A percentile compares a stretch with the other conserved stretches of the same genome.
These are phyloP conservation scores for Entelurus aequoreus DNA, from an alignment of 2,113 vertebrate genomes.

Conservation along the genomic window DNA sequence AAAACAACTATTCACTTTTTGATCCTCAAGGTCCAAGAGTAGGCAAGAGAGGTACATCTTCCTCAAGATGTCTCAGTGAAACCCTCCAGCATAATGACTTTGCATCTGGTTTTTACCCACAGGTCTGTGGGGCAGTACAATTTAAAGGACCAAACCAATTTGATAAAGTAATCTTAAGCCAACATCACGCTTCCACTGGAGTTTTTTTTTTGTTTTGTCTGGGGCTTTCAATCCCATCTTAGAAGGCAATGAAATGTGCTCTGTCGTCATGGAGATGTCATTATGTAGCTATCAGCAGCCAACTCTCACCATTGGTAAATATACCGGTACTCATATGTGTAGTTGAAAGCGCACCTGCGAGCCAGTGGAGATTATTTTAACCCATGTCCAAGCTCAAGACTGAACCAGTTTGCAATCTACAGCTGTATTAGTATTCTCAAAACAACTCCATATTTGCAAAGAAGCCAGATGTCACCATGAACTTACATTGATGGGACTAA, in stretches of 20 bases:
- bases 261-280: conserved; percentile 12
- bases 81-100: not conserved
- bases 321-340: conserved; percentile 2
- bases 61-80: not conserved
- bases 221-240: conserved; percentile 3
- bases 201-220: conserved; percentile 3
- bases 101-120: not conserved
- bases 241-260: conserved; percentile 8
- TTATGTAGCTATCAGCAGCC: conserved; percentile 4
- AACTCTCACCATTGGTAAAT: conserved; percentile 1
- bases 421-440: not conserved
- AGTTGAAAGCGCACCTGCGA: conserved; percentile 1
- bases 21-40: not conserved
- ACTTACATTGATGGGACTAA: not conserved
- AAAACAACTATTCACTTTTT: not conserved
- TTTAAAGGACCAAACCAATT: not conserved
- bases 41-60: not conserved
- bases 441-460: not conserved
- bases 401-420: not conserved
- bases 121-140: not conserved
- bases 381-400: not conserved
- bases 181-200: not conserved
- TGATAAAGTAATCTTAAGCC: not conserved
- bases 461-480: not conserved
- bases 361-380: not conserved